Percentiles rank a stretch among this genome's conserved stretches.
phyloP scores from a whole-genome alignment of 2,888 invertebrate genomes.

The Caenorhabditis sp. region DNA sequence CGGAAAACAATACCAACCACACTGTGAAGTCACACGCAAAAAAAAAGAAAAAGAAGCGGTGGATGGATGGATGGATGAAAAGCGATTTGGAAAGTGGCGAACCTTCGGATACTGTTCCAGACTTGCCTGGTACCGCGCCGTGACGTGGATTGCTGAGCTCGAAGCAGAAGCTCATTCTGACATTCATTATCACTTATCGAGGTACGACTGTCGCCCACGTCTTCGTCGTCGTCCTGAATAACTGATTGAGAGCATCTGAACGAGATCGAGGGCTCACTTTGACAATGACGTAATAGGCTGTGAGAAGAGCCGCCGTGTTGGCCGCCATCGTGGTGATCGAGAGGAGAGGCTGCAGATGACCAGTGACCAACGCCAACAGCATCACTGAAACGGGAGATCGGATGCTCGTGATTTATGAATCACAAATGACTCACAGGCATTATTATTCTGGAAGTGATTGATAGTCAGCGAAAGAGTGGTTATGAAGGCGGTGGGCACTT shows the following conservation, averaged over 20 bases:
- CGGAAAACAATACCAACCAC: constrained; percentile 26
- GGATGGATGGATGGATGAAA: background rate
- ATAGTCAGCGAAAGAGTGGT: constrained; percentile 77
- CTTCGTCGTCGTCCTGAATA: constrained; percentile 75
- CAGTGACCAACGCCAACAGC: constrained; percentile 72
- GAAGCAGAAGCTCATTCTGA: constrained; percentile 58
- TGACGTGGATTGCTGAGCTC: constrained; percentile 61
- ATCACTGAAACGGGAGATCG: constrained; percentile 66
- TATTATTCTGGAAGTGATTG: constrained; percentile 76
- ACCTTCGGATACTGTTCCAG: constrained; percentile 62
- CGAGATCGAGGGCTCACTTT: constrained; percentile 60
- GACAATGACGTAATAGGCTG: constrained; percentile 78
- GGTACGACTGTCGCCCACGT: constrained; percentile 74
- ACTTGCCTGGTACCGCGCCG: constrained; percentile 64
- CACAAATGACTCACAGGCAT: constrained; percentile 65
- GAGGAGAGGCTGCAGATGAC: constrained; percentile 77
- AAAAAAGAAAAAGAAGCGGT: constrained; percentile 4
- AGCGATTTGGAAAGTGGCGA: constrained; percentile 15
- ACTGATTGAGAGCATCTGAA: background rate
- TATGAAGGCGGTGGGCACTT: constrained; percentile 77
- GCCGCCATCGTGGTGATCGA: constrained; percentile 76
- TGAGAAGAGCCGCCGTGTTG: constrained; percentile 76
- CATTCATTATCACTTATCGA: constrained; percentile 74
- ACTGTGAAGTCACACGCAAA: constrained; percentile 1
- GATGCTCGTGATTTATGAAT: background rate